These are phyloP conservation scores for Enteromius mattozi DNA, from an alignment of 2,797 vertebrate species.

Conservation along the genomic window DNA sequence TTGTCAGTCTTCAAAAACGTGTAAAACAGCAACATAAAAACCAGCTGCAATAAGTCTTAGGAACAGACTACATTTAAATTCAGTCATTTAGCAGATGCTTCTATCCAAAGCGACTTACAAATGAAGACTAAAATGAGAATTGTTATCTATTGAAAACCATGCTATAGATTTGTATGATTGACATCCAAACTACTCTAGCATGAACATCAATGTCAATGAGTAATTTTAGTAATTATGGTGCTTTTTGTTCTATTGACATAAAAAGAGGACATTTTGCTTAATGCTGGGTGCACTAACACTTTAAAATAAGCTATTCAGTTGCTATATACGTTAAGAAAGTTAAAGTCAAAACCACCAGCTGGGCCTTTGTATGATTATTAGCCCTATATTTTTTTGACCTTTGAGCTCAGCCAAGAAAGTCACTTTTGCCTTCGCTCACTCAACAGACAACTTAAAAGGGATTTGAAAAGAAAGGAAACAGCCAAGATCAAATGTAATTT, in stretches of 20 bases:
- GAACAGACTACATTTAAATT: neutral
- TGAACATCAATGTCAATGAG: neutral
- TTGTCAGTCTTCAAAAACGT: neutral
- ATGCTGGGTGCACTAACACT: neutral
- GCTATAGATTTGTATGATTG: neutral
- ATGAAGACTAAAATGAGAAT: neutral
- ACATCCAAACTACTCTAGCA: neutral
- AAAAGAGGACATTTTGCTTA: neutral
- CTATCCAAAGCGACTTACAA: too few species aligned
- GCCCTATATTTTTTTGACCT: conserved; percentile 60
- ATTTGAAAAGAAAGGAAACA: conserved; percentile 49
- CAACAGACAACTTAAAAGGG: conserved; percentile 57
- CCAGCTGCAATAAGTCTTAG: neutral
- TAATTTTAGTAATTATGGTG: neutral
- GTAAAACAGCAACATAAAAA: too few species aligned
- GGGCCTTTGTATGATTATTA: conserved; percentile 48
- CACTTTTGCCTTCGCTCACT: conserved; percentile 56
- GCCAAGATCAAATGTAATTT: conserved; percentile 57
- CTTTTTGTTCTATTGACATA: neutral
- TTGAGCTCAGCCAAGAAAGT: conserved; percentile 55
- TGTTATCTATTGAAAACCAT: neutral
- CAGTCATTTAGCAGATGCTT: too few species aligned
- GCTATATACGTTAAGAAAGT: neutral
- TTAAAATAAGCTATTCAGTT: neutral
- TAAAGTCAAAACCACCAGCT: conserved; percentile 6